These are phyloP conservation scores for Geophilus truncorum DNA, from an alignment of 2,888 invertebrate species.

Conservation along the genomic window DNA sequence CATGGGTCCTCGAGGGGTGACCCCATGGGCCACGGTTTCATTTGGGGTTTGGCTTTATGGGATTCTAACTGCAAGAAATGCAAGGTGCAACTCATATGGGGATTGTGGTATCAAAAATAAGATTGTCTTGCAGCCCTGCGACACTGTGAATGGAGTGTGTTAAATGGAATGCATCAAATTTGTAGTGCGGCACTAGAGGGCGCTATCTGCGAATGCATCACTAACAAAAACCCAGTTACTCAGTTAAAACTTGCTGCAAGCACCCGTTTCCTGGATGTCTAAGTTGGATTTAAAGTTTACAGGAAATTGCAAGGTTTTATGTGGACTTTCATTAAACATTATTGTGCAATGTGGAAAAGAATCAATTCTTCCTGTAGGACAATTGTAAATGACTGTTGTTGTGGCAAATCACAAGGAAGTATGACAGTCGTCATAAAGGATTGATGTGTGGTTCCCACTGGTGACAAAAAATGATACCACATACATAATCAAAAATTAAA, in stretches of 20 bases:
- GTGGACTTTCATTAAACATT: no score
- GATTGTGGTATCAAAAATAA: constrained; percentile 10
- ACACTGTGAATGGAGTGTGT: not conserved
- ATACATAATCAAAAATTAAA: no score
- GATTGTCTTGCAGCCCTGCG: not conserved
- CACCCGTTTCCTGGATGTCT: not conserved
- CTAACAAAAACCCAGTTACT: not conserved
- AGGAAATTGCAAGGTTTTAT: no score
- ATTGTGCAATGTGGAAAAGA: no score
- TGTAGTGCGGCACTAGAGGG: not conserved
- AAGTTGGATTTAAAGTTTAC: not conserved
- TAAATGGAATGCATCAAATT: not conserved
- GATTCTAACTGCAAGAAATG: constrained; percentile 4
- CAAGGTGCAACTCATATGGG: not conserved
- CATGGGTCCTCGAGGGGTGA: not conserved
- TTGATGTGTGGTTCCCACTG: no score
- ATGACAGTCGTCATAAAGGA: no score
- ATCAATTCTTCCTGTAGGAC: no score
- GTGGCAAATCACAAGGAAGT: no score
- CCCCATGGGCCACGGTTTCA: not conserved
- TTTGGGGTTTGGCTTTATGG: not conserved
- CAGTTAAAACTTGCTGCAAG: not conserved
- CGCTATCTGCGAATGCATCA: no score
- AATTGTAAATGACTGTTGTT: no score
- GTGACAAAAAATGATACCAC: no score